phyloP scores from a whole-genome alignment of 2,797 vertebrate genomes.

The Graptemys geographica region DNA sequence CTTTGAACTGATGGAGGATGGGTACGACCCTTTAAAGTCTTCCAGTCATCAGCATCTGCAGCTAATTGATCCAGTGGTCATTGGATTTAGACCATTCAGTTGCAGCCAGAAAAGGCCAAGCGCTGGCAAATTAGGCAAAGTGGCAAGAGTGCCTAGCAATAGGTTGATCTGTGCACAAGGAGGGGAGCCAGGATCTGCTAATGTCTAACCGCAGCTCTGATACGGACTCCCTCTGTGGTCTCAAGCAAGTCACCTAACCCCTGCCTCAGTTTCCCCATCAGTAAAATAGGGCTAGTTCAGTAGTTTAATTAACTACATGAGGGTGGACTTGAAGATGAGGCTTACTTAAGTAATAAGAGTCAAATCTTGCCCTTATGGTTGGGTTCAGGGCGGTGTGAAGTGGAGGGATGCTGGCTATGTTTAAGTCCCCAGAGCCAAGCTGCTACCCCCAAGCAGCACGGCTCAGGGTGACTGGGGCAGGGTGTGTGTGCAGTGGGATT shows the following conservation, averaged over 20 bases:
- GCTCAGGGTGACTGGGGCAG: not conserved
- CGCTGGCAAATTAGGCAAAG: not conserved
- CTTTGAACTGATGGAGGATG: slow-evolving; percentile 1
- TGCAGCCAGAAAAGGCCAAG: not conserved
- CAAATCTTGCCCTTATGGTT: not conserved
- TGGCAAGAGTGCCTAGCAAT: not conserved
- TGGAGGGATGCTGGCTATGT: not conserved
- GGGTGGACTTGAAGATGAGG: not conserved
- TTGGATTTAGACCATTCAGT: not conserved
- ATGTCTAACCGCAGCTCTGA: not conserved
- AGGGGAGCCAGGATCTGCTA: not conserved
- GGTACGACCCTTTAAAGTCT: not conserved
- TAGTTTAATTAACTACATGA: not conserved
- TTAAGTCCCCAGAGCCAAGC: not conserved
- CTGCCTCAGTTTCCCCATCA: not conserved
- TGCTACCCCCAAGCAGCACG: not conserved
- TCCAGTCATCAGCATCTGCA: not conserved
- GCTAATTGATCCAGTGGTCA: not conserved
- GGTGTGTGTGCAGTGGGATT: not conserved
- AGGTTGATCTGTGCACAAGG: not conserved
- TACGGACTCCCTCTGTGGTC: not conserved
- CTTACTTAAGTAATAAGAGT: no score
- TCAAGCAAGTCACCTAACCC: not conserved
- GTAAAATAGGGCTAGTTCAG: not conserved
- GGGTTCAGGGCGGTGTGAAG: not conserved